Conservation (phyloP, 2,797 vertebrate species). For the Sebastes hopkinsi region DNA sequence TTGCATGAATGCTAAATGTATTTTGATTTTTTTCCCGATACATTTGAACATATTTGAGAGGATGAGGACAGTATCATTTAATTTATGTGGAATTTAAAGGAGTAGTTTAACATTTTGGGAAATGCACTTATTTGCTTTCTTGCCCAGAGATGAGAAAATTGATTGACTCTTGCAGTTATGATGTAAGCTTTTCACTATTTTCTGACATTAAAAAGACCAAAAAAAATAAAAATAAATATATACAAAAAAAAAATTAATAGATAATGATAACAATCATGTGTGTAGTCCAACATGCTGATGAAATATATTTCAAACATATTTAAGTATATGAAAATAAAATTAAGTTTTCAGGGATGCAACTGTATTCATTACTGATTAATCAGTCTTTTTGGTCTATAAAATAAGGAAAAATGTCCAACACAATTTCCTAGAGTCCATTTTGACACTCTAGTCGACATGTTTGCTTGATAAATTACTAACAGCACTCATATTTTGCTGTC, state of each 20-base stretch:
- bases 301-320: neutral
- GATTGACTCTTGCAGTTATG: neutral
- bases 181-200: neutral
- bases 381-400: neutral
- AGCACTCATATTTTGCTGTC: no score
- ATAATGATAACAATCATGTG: neutral
- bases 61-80: neutral
- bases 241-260: neutral
- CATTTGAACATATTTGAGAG: neutral
- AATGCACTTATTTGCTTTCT: neutral
- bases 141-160: neutral
- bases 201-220: neutral
- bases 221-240: neutral
- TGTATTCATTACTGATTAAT: neutral
- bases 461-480: neutral
- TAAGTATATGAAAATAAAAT: neutral
- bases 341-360: neutral
- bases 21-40: neutral
- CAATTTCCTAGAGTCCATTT: no score
- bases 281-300: neutral
- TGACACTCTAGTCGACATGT: neutral
- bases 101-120: no score
- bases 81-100: neutral
- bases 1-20: neutral
- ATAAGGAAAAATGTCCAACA: no score